Conservation (phyloP, 2,888 invertebrate genomes). For the Erebia palarica region DNA sequence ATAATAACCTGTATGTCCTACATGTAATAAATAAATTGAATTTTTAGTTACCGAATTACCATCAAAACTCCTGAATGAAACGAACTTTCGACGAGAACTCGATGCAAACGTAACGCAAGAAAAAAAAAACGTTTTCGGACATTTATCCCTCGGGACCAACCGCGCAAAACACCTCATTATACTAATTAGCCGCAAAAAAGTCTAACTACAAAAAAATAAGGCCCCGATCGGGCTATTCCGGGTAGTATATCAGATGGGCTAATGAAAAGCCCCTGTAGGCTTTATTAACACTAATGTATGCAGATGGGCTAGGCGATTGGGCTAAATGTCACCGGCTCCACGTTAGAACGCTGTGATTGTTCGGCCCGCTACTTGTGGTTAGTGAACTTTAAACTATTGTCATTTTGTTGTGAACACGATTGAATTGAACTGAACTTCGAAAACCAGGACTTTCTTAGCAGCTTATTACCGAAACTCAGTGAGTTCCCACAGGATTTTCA, state of each 20-base stretch:
- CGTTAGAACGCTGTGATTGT: slow-evolving; percentile 39
- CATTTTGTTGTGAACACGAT: background rate
- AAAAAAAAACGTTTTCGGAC: slow-evolving; percentile 9
- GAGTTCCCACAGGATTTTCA: no score
- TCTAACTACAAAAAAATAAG: slow-evolving; percentile 60
- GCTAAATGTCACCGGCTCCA: slow-evolving; percentile 69
- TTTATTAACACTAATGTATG: slow-evolving; percentile 81
- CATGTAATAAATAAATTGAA: background rate
- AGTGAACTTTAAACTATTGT: slow-evolving; percentile 38
- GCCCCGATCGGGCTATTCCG: slow-evolving; percentile 60
- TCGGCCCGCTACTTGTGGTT: slow-evolving; percentile 33
- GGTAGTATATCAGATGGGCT: slow-evolving; percentile 73
- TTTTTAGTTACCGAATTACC: background rate
- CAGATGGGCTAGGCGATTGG: slow-evolving; percentile 70
- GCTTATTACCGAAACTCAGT: no score
- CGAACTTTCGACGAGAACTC: background rate
- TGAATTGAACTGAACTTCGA: background rate
- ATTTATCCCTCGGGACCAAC: slow-evolving; percentile 23
- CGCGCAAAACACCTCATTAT: slow-evolving; percentile 65
- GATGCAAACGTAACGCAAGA: background rate
- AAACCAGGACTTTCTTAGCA: no score
- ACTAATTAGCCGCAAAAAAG: slow-evolving; percentile 71
- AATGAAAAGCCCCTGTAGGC: slow-evolving; percentile 75
- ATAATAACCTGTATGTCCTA: no score
- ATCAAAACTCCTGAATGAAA: slow-evolving; percentile 4